Conservation (phyloP, 2,113 vertebrate species). For the Dendrocopos noguchii region DNA sequence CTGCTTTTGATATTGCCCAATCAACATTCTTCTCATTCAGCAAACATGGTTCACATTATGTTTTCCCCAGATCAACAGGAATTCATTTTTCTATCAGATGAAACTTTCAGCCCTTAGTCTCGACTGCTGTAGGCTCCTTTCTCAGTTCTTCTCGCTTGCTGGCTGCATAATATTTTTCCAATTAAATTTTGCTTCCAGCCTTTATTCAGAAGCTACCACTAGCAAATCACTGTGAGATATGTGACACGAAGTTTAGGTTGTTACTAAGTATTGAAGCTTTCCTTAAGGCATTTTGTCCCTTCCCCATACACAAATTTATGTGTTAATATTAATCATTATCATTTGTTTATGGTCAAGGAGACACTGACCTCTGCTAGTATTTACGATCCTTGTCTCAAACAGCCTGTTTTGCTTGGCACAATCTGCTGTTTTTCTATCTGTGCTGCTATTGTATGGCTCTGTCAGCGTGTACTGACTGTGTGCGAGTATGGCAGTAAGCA, state of each 20-base stretch:
- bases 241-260: background rate
- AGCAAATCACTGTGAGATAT: conserved; percentile 3
- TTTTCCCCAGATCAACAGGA: conserved; percentile 40
- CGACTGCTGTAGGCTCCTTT: background rate
- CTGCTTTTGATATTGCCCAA: conserved; percentile 57
- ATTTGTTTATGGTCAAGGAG: background rate
- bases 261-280: background rate
- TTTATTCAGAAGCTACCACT: conserved; percentile 42
- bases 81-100: conserved; percentile 47
- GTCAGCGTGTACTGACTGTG: rapidly evolving
- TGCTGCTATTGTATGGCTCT: background rate
- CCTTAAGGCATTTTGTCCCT: background rate
- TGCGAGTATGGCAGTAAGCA: background rate
- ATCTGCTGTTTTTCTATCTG: background rate
- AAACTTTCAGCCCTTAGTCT: conserved; percentile 1
- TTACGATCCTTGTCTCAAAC: background rate
- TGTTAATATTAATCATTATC: background rate
- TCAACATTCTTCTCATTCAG: conserved; percentile 53
- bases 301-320: background rate
- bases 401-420: background rate
- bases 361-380: background rate
- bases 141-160: background rate
- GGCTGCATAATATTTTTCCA: conserved; percentile 9
- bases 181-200: conserved; percentile 10
- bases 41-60: conserved; percentile 50